phyloP scores from a whole-genome alignment of 2,113 vertebrate genomes.

The Laticauda colubrina region DNA sequence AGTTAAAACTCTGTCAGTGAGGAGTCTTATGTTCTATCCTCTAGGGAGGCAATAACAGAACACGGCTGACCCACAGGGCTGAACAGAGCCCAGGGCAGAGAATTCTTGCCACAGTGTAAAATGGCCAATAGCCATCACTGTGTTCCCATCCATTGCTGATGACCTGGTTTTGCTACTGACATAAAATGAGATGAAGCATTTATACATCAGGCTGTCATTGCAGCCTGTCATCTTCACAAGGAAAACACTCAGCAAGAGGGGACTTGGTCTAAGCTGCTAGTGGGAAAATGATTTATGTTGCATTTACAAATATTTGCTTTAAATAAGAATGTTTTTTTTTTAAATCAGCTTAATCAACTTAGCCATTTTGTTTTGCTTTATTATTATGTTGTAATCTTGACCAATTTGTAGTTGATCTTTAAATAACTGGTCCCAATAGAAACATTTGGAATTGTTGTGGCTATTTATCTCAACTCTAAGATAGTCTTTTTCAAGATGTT shows the following conservation, averaged over 20 bases:
- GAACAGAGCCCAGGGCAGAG: neutral
- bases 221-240: neutral
- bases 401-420: neutral
- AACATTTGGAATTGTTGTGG: neutral
- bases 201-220: neutral
- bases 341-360: neutral
- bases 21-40: neutral
- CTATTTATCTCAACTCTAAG: neutral
- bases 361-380: neutral
- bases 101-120: neutral
- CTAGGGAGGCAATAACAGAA: neutral
- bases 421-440: neutral
- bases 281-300: neutral
- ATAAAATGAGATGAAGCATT: neutral
- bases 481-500: neutral
- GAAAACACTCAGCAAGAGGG: neutral
- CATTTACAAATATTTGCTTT: neutral
- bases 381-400: neutral
- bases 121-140: neutral
- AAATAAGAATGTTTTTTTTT: too few relatives aligned
- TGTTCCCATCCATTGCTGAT: neutral
- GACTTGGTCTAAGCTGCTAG: neutral
- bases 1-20: neutral
- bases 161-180: neutral
- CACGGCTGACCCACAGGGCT: neutral